A percentile compares a stretch with the other conserved stretches of the same genome.
Evolutionary conservation across 2,797 vertebrate genomes (phyloP).

Genomic region (Danio tinwini): DNA sequence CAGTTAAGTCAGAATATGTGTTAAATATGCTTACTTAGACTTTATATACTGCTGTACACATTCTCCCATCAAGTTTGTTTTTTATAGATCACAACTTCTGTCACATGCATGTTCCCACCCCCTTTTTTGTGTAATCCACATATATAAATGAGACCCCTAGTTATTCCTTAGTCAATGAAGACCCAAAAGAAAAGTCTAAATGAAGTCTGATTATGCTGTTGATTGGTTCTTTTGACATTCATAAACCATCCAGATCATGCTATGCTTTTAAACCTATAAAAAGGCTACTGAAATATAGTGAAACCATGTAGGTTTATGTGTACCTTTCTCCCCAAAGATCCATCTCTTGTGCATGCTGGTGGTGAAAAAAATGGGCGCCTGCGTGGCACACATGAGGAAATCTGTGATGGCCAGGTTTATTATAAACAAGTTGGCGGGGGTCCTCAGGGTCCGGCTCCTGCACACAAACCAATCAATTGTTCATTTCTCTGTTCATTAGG

Average conservation of each 20-base stretch:
- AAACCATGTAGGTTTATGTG: background rate
- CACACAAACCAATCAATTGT: constrained; percentile 16
- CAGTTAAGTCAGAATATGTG: too few species aligned
- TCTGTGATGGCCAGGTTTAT: constrained; percentile 93
- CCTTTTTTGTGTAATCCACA: too few species aligned
- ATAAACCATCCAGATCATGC: background rate
- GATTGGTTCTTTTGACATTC: too few species aligned
- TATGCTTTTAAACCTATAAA: background rate
- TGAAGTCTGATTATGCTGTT: too few species aligned
- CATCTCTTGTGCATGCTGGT: constrained; percentile 90
- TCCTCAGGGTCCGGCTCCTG: constrained; percentile 88
- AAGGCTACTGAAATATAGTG: background rate
- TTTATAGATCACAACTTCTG: too few species aligned
- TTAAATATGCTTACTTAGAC: too few species aligned
- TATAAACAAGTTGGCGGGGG: constrained; percentile 90
- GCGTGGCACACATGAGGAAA: constrained; percentile 92
- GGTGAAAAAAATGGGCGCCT: constrained; percentile 90
- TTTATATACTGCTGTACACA: too few species aligned
- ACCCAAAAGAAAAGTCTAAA: too few species aligned
- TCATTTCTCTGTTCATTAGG: background rate
- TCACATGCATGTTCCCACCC: too few species aligned
- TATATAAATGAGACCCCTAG: too few species aligned
- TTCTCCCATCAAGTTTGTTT: too few species aligned
- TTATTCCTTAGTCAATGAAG: too few species aligned
- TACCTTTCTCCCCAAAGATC: constrained; percentile 96